phyloP scores from a whole-genome alignment of 1,140 invertebrate species.

The Popillia japonica region DNA sequence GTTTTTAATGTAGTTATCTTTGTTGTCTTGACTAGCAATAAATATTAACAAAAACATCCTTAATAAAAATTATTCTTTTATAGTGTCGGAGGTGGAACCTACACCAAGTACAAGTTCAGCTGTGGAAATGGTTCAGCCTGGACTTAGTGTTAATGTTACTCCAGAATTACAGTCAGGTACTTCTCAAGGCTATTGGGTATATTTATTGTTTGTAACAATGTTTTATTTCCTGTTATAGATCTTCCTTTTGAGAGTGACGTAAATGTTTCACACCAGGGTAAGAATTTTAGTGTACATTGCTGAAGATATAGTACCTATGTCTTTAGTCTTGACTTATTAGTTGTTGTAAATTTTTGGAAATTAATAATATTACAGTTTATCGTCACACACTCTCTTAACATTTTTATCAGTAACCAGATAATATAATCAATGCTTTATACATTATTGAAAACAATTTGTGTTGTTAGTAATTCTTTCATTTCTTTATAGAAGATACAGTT shows the following conservation, averaged over 20 bases:
- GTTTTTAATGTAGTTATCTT: not conserved
- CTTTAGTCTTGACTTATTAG: too few species aligned
- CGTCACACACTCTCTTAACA: too few species aligned
- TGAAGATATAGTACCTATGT: too few species aligned
- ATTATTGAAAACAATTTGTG: not conserved
- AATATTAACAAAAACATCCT: not conserved
- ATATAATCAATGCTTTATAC: not conserved
- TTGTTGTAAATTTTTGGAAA: too few species aligned
- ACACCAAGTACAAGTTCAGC: not conserved
- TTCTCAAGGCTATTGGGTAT: not conserved
- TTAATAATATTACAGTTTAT: too few species aligned
- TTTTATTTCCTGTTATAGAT: not conserved
- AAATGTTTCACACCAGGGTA: not conserved
- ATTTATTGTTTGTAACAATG: not conserved
- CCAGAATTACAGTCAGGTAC: not conserved
- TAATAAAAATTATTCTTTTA: too few species aligned
- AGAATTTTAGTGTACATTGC: too few species aligned
- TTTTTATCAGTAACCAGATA: too few species aligned
- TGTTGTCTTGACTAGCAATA: not conserved
- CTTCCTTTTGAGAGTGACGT: not conserved
- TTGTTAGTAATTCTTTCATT: too few species aligned
- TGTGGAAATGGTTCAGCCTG: not conserved
- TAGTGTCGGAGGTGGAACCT: not conserved
- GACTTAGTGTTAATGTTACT: not conserved
- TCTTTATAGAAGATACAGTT: too few species aligned